Evolutionary conservation across 1,140 invertebrate species (phyloP).

Genomic region (Parapsyche elsis): DNA sequence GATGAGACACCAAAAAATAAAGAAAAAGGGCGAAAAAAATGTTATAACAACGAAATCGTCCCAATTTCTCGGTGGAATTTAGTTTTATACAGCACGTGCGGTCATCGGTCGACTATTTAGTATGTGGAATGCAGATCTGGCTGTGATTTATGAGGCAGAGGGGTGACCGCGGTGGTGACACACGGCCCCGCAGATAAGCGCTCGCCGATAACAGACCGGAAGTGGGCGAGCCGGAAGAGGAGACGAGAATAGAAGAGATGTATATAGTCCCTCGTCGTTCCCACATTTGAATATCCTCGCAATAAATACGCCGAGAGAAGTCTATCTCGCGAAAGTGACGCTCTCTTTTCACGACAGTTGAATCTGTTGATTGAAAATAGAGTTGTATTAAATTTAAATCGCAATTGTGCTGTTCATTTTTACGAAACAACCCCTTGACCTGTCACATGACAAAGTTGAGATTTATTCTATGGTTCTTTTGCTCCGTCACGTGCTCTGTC

Average conservation of each 20-base stretch:
- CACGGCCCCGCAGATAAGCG: slow-evolving; percentile 39
- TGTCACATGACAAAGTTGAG: not conserved
- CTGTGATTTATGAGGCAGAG: slow-evolving; percentile 15
- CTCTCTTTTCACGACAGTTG: too few species aligned
- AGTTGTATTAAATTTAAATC: too few species aligned
- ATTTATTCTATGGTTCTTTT: not conserved
- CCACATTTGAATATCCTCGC: slow-evolving; percentile 43
- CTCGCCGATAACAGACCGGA: slow-evolving; percentile 26
- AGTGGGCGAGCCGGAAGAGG: not conserved
- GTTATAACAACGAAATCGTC: too few species aligned
- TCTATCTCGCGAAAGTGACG: not conserved
- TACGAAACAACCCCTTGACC: too few species aligned
- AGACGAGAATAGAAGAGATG: not conserved
- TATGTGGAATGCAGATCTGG: slow-evolving; percentile 35
- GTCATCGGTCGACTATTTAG: slow-evolving; percentile 18
- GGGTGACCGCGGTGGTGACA: slow-evolving; percentile 36
- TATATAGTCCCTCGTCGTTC: not conserved
- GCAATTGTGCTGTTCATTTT: too few species aligned
- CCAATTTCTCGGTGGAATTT: not conserved
- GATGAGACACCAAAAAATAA: not conserved
- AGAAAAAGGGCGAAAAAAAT: too few species aligned
- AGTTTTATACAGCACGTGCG: not conserved
- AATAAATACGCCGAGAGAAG: slow-evolving; percentile 35
- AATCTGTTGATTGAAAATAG: too few species aligned
- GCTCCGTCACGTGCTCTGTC: not conserved